Conservation (phyloP, 2,888 invertebrate species). For the Calameuta filiformis region DNA sequence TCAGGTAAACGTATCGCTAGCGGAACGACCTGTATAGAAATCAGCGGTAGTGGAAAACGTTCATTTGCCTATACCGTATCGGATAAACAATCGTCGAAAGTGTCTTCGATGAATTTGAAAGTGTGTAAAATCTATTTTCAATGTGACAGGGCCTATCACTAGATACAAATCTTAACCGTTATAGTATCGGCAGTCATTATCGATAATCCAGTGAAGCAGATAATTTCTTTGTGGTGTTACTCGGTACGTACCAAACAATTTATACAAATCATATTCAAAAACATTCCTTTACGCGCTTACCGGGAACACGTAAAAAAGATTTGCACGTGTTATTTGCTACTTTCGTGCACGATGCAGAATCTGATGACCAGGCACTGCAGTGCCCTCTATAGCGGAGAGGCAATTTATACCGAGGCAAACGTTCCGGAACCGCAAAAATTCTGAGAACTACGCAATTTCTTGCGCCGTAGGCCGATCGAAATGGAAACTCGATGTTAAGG, state of each 20-base stretch:
- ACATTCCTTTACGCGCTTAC: background rate
- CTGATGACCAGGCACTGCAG: background rate
- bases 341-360: background rate
- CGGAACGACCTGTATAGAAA: background rate
- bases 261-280: background rate
- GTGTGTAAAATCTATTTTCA: background rate
- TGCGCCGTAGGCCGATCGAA: background rate
- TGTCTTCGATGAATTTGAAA: background rate
- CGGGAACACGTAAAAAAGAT: background rate
- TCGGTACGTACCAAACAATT: background rate
- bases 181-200: background rate
- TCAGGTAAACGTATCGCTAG: background rate
- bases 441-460: background rate
- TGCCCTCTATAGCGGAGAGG: background rate
- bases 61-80: background rate
- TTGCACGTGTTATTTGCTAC: background rate
- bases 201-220: background rate
- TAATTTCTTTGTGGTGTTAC: background rate
- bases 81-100: background rate
- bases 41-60: background rate
- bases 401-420: background rate
- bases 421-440: background rate
- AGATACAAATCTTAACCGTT: background rate
- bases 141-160: background rate
- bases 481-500: background rate